A percentile compares a stretch with the other conserved stretches of the same genome.
Conservation (phyloP, 2,797 vertebrate genomes). For the Rhinogobio ventralis region DNA sequence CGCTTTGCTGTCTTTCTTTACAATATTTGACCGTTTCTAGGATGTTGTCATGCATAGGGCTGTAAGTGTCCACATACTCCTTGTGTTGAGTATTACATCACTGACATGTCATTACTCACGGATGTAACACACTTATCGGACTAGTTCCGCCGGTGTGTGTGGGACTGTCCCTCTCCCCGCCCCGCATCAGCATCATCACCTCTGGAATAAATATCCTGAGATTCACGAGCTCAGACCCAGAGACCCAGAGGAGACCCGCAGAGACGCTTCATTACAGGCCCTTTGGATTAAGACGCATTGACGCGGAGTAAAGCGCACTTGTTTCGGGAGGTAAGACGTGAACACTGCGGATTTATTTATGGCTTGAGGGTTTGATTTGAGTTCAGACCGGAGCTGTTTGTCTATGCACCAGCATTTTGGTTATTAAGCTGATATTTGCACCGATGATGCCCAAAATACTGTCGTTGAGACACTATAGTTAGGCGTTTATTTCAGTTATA, state of each 20-base stretch:
- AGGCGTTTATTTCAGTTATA: neutral
- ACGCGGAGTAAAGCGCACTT: neutral
- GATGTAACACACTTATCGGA: no score
- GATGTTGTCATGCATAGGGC: neutral
- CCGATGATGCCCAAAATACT: neutral
- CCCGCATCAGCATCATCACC: neutral
- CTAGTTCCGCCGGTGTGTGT: neutral
- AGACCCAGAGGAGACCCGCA: neutral
- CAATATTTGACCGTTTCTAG: neutral
- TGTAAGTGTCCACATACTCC: neutral
- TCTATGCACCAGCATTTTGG: no score
- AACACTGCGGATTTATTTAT: neutral
- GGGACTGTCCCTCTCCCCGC: conserved; percentile 6
- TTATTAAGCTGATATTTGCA: neutral
- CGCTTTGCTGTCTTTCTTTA: no score
- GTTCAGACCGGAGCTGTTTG: neutral
- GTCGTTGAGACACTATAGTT: no score
- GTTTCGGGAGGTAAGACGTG: conserved; percentile 13
- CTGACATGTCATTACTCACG: neutral
- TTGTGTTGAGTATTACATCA: neutral
- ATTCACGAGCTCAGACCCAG: neutral
- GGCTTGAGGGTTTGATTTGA: neutral
- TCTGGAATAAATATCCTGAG: neutral
- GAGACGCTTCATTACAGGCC: neutral
- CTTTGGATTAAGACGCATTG: conserved; percentile 20